A percentile compares a stretch with the other conserved stretches of the same genome.
Conservation (phyloP, 2,113 vertebrate genomes). For the Synodontis membranacea region DNA sequence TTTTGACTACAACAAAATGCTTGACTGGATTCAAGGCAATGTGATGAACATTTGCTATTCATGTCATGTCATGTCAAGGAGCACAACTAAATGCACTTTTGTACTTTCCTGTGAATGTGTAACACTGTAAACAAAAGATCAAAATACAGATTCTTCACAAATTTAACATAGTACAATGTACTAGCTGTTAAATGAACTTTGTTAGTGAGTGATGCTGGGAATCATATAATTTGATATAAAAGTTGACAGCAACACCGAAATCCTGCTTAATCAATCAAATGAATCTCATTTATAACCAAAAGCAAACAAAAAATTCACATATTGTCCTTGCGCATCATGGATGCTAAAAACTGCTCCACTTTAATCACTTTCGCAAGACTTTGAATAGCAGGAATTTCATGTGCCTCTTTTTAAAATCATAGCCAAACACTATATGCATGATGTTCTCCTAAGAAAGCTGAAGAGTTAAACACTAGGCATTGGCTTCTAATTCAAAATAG, state of each 20-base stretch:
- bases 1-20: slow-evolving; percentile 37
- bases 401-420: neutral
- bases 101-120: neutral
- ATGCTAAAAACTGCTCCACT: neutral
- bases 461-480: neutral
- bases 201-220: neutral
- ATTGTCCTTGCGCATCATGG: neutral
- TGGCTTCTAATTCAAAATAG: neutral
- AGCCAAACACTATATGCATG: slow-evolving; percentile 26
- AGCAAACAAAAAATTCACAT: neutral
- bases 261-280: neutral
- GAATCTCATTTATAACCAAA: neutral
- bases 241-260: neutral
- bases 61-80: slow-evolving; percentile 28
- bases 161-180: neutral
- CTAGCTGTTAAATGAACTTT: neutral
- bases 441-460: slow-evolving; percentile 5
- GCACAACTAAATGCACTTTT: slow-evolving; percentile 11
- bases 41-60: slow-evolving; percentile 38
- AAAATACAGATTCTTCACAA: neutral
- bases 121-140: slow-evolving; percentile 17
- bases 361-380: neutral
- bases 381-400: neutral
- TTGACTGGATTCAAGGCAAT: slow-evolving; percentile 33
- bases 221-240: neutral